phyloP scores from a whole-genome alignment of 2,113 vertebrate species.

The Silurus meridionalis region DNA sequence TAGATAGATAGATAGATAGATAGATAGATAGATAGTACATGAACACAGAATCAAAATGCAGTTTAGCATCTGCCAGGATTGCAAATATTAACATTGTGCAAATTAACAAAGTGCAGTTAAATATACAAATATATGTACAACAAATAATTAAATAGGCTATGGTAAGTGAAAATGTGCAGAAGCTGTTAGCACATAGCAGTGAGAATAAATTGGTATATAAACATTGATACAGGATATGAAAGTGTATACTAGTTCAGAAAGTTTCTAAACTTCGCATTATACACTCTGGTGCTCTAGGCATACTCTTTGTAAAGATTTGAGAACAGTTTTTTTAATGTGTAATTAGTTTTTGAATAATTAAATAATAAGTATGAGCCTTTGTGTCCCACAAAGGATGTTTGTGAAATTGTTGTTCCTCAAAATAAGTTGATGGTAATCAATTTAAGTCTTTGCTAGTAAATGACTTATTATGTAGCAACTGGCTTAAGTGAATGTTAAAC shows the following conservation, averaged over 20 bases:
- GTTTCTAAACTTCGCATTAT: not conserved
- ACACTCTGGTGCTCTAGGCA: not conserved
- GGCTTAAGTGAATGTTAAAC: slow-evolving; percentile 1
- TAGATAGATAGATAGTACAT: too few species aligned
- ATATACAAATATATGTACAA: too few species aligned
- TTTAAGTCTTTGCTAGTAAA: not conserved
- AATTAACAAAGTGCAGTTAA: too few species aligned
- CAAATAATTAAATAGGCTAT: too few species aligned
- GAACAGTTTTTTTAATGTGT: not conserved
- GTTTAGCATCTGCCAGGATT: too few species aligned
- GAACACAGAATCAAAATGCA: too few species aligned
- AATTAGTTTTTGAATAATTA: not conserved
- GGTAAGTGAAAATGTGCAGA: too few species aligned
- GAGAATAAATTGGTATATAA: too few species aligned
- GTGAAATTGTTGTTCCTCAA: not conserved
- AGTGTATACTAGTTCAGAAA: not conserved
- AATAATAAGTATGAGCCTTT: not conserved
- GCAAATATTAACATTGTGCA: too few species aligned
- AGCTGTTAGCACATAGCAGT: too few species aligned
- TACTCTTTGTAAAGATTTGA: not conserved
- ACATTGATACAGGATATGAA: too few species aligned
- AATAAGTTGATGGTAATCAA: not conserved
- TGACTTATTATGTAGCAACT: not conserved
- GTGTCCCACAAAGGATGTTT: not conserved
- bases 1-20: too few species aligned